phyloP scores from a whole-genome alignment of 1,140 invertebrate genomes.

The Aphelenchoides besseyi region DNA sequence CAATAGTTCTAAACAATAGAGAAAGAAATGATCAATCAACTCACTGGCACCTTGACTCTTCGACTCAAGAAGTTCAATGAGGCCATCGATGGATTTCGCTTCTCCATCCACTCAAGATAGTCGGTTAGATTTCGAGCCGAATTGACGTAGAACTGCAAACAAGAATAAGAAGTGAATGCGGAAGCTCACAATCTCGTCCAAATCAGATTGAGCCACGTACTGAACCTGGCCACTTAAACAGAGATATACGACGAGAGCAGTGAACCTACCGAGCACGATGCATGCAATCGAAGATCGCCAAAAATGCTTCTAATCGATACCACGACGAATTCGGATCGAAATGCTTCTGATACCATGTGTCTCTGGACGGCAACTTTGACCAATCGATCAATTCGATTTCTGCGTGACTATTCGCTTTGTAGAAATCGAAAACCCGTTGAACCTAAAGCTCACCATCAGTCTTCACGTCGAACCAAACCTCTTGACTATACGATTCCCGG shows the following conservation, averaged over 20 bases:
- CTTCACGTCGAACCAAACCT: slow-evolving; percentile 14
- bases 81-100: slow-evolving; percentile 10
- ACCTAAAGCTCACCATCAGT: too few relatives aligned
- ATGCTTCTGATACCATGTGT: too few relatives aligned
- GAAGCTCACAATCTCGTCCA: slow-evolving; percentile 31
- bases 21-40: slow-evolving; percentile 4
- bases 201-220: slow-evolving; percentile 28
- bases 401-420: not conserved
- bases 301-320: slow-evolving; percentile 32
- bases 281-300: slow-evolving; percentile 32
- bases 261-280: slow-evolving; percentile 19
- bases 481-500: slow-evolving; percentile 24
- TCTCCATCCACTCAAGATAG: slow-evolving; percentile 21
- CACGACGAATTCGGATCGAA: slow-evolving; percentile 28
- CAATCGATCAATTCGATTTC: slow-evolving; percentile 27
- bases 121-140: not conserved
- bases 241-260: not conserved
- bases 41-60: slow-evolving; percentile 18
- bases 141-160: slow-evolving; percentile 29
- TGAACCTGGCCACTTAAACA: not conserved
- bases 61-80: slow-evolving; percentile 30
- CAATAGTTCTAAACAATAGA: slow-evolving; percentile 24
- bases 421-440: not conserved
- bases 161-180: too few relatives aligned
- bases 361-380: slow-evolving; percentile 16